These are phyloP conservation scores for Eupithecia pulchellata DNA, from an alignment of 2,888 invertebrate genomes.

Conservation along the genomic window DNA sequence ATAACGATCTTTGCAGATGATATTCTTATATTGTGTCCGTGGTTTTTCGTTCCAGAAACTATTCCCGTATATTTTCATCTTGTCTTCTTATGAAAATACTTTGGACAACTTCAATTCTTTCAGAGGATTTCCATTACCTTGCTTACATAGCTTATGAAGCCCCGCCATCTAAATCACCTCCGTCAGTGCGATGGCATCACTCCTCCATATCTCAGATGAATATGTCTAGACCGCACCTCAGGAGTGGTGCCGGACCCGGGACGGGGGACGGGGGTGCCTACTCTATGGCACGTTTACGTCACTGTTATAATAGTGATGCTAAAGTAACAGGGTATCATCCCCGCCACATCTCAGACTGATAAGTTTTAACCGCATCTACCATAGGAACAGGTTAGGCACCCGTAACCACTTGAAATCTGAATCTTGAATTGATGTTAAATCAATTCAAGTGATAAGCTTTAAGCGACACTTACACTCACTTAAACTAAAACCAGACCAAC, in stretches of 20 bases:
- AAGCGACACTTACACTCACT: no score
- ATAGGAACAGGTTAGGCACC: no score
- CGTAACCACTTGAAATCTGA: no score
- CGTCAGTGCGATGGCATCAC: slow-evolving; percentile 30
- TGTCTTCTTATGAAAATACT: not conserved
- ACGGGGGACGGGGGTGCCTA: no score
- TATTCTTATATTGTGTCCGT: not conserved
- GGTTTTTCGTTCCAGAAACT: not conserved
- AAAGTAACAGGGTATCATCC: no score
- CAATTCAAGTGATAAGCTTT: no score
- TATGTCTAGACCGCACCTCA: slow-evolving; percentile 48
- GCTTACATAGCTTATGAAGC: not conserved
- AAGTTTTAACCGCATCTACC: no score
- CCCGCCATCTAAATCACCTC: slow-evolving; percentile 31
- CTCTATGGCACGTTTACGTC: no score
- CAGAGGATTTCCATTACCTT: not conserved
- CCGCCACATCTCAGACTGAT: no score
- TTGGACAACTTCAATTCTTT: not conserved
- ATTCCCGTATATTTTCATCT: not conserved
- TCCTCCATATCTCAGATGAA: slow-evolving; percentile 42
- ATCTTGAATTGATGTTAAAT: no score
- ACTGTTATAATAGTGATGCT: no score
- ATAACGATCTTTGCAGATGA: not conserved
- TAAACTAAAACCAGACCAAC: no score
- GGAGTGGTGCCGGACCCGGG: slow-evolving; percentile 44